Conservation (phyloP, 2,797 vertebrate species). For the Perodicticus potto region DNA sequence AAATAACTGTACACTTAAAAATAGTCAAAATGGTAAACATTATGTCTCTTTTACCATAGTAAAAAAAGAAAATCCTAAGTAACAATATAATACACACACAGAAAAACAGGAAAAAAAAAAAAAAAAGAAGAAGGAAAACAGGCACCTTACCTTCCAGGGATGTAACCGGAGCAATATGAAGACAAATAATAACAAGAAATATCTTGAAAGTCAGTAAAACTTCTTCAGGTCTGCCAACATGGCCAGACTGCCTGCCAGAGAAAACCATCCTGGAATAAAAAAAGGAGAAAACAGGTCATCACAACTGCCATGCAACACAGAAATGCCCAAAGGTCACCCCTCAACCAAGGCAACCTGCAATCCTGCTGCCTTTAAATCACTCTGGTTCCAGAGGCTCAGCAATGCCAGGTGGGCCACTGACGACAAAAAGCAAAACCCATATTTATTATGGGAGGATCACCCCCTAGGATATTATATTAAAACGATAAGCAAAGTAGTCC, state of each 20-base stretch:
- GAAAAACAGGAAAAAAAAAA: background rate
- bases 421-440: slow-evolving; percentile 39
- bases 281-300: slow-evolving; percentile 59
- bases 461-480: background rate
- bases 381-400: background rate
- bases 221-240: slow-evolving; percentile 80
- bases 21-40: slow-evolving; percentile 29
- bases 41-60: slow-evolving; percentile 22
- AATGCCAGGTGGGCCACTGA: background rate
- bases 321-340: slow-evolving; percentile 18
- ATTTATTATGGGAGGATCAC: slow-evolving; percentile 16
- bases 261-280: slow-evolving; percentile 87
- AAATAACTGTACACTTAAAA: slow-evolving; percentile 17
- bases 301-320: slow-evolving; percentile 6
- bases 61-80: slow-evolving; percentile 57
- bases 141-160: slow-evolving; percentile 86
- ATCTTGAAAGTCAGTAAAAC: slow-evolving; percentile 81
- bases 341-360: slow-evolving; percentile 13
- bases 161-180: slow-evolving; percentile 86
- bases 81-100: background rate
- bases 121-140: slow-evolving; percentile 52
- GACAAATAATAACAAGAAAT: slow-evolving; percentile 83
- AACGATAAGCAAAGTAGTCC: slow-evolving; percentile 17
- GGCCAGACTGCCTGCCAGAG: slow-evolving; percentile 77
- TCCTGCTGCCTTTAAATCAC: slow-evolving; percentile 19